Evolutionary conservation across 2,888 invertebrate genomes (phyloP), one percentile per base, ranked within the genome.

Genomic region (Pterostichus niger): DNA sequence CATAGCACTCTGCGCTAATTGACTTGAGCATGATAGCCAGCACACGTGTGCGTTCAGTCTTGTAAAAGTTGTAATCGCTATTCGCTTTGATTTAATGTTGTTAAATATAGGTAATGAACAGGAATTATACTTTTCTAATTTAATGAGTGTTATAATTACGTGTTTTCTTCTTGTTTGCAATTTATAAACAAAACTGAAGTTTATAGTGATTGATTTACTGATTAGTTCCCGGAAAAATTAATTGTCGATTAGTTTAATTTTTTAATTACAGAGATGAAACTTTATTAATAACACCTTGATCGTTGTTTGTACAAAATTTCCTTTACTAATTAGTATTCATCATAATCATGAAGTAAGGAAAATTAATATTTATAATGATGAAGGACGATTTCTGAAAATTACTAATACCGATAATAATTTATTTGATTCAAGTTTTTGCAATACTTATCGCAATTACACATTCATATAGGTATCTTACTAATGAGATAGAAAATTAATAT

Each of bases 131-230:
- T 71, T 71, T 71, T 71, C 68, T 71, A 71, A 75, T 75, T 75
- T 75, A 52, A 49, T 75, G 75, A 75, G 49, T 52, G 49, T 75
- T 52, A 33, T 75, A 75, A 75, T 75, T 52, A 75, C 49, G 2
- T 75, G 75, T 75, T 75, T 75, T 75, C 75, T 75, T 75, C 75
- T 75, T 75, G 75, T 75, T 75, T 6, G 13, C 75, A 75, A 75
- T 75, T 75, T 75, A 33, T 49, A 35, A 75, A 75, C 75, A 75
- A 75, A 75, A 75, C 73, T 64, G n/a, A 52, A 40, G 35, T n/a
- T 64, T 9, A 24, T 61, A 61, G 31, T 44, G 68, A 71, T 71
- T 71, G 68, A 71, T 71, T 71, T 44, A 24, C 52, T 75, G 75
- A 75, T 75, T 75, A 52, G 24, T 52, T 75, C 52, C 52, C 75